Evolutionary conservation across 1,140 invertebrate genomes (phyloP).

Genomic region (Orius laevigatus): DNA sequence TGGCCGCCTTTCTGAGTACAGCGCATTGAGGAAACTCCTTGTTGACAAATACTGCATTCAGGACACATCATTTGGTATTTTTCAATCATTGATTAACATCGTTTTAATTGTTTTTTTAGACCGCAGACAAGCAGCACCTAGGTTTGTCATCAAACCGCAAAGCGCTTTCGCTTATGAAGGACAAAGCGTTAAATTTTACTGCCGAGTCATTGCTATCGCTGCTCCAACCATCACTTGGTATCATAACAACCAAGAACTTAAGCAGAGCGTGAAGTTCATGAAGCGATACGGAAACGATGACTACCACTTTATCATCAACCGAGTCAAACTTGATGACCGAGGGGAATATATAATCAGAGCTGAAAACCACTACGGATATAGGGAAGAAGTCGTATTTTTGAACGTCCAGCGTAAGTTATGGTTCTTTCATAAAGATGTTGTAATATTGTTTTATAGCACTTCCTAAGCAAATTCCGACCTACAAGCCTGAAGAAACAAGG

Average conservation of each 20-base stretch:
- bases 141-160: constrained; percentile 92
- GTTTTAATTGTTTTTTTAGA: constrained; percentile 41
- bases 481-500: constrained; percentile 56
- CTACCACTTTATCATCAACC: constrained; percentile 94
- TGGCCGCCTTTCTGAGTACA: constrained; percentile 92
- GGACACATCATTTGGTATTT: constrained; percentile 76
- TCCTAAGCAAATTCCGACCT: constrained; percentile 62
- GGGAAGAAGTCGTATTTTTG: constrained; percentile 91
- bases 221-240: constrained; percentile 91
- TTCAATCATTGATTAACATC: not conserved
- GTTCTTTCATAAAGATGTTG: constrained; percentile 6
- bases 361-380: constrained; percentile 92
- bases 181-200: constrained; percentile 93
- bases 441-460: no score
- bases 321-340: constrained; percentile 83
- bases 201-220: constrained; percentile 86
- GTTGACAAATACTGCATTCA: constrained; percentile 94
- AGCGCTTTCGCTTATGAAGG: constrained; percentile 94
- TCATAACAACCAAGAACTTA: constrained; percentile 80
- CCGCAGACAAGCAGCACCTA: constrained; percentile 87
- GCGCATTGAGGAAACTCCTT: constrained; percentile 86
- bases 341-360: constrained; percentile 95
- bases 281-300: constrained; percentile 92
- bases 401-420: constrained; percentile 79
- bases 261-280: constrained; percentile 98